These are phyloP conservation scores for Miopithecus talapoin DNA, from an alignment of 2,797 vertebrate genomes.

Conservation along the genomic window DNA sequence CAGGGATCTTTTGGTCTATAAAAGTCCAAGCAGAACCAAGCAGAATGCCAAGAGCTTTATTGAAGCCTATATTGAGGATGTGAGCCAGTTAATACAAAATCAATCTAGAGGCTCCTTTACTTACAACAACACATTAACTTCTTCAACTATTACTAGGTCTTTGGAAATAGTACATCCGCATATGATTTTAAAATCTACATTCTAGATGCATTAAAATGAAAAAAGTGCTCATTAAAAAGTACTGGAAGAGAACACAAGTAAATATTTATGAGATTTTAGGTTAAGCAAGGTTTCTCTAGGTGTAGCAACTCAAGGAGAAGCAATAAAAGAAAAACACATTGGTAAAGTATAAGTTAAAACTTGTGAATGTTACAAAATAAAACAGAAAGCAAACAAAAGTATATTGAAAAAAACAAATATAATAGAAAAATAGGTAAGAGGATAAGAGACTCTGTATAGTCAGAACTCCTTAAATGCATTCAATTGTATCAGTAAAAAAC, in stretches of 20 bases:
- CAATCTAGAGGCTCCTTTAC: background rate
- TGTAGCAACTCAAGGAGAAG: background rate
- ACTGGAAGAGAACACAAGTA: background rate
- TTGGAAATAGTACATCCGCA: background rate
- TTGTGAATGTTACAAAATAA: background rate
- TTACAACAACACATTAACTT: background rate
- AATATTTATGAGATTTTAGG: background rate
- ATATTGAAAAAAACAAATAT: background rate
- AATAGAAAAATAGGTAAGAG: background rate
- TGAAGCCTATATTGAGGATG: background rate
- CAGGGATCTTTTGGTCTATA: background rate
- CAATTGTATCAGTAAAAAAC: background rate
- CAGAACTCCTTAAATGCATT: background rate
- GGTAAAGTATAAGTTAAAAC: background rate
- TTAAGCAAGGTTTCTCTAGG: background rate
- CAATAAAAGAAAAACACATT: background rate
- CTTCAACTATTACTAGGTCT: background rate
- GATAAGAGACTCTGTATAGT: background rate
- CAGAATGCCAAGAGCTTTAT: background rate
- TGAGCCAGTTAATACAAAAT: background rate
- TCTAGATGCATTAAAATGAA: background rate
- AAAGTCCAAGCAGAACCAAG: background rate
- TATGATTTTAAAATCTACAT: background rate
- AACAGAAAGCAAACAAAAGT: background rate
- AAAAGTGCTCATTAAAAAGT: background rate